These are phyloP conservation scores for Nematopogon swammerdamellus DNA, from an alignment of 2,888 invertebrate species.

Conservation along the genomic window DNA sequence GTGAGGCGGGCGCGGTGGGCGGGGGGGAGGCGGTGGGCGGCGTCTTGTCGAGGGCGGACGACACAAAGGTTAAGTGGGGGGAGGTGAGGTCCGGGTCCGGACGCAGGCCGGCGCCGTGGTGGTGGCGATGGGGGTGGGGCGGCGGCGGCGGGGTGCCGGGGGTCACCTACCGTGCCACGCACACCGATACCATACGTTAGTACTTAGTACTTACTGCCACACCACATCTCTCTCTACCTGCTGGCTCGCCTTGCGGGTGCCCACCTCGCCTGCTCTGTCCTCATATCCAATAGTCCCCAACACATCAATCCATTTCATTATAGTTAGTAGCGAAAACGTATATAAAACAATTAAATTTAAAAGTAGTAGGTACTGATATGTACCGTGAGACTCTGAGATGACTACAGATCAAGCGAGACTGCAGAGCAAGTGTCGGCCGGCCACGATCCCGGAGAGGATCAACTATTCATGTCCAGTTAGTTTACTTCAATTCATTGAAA, in stretches of 20 bases:
- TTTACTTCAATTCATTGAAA: too few species aligned
- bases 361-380: too few species aligned
- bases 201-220: not conserved
- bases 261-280: too few species aligned
- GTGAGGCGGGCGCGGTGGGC: slow-evolving; percentile 11
- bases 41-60: slow-evolving; percentile 16
- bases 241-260: too few species aligned
- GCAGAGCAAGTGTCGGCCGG: too few species aligned
- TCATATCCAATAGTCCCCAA: too few species aligned
- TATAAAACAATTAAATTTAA: too few species aligned
- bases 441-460: too few species aligned
- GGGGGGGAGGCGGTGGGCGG: not conserved
- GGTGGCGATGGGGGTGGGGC: slow-evolving; percentile 43
- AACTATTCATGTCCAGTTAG: too few species aligned
- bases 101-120: slow-evolving; percentile 27
- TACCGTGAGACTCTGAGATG: not conserved
- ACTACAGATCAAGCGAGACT: too few species aligned
- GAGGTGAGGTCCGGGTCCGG: slow-evolving; percentile 30
- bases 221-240: not conserved
- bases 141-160: slow-evolving; percentile 16
- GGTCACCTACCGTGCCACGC: slow-evolving; percentile 33
- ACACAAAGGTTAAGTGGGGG: slow-evolving; percentile 37
- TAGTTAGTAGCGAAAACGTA: too few species aligned
- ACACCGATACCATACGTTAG: slow-evolving; percentile 5
- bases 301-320: too few species aligned